Evolutionary conservation across 1,140 invertebrate genomes (phyloP), one percentile per base, ranked within the genome.

Genomic region (Hylyphantes graminicola): DNA sequence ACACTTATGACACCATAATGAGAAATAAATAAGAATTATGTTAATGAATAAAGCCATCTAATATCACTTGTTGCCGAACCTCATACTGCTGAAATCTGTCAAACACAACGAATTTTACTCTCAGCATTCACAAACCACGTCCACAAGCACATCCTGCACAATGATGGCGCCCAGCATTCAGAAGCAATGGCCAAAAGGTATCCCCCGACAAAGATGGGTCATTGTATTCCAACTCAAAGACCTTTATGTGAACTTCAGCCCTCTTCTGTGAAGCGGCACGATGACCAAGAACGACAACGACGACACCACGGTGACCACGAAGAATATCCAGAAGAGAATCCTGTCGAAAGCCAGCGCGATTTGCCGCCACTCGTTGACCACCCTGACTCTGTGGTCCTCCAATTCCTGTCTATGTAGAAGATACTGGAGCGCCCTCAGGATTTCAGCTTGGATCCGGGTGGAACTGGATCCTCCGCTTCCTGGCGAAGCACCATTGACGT

Each of bases 301-400:
- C 9, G 91, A 92, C 48, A 90, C 86, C 13, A 90, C 82, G 2
- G 92, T 92, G 19, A 90, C 89, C 17, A 91, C 85, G 17, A 92
- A 89, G 87, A 93, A 93, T 21, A 93, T 89, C 90, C 91, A 92
- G 88, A 93, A 93, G 17, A 93, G 89, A 55, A 92, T 89, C 57
- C 91, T 87, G 87, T 93, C 92, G 9, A 93, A 89, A 72, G 90
- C 89, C 85, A 91, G 89, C 12, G 92, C 92, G 21, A 93, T 88
- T 64, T 90, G 88, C 51, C 91, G 86, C 92, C 92, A 92, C 86
- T 92, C 92, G 59, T 92, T 89, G 35, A 91, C 89, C 6, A 91
- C 80, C 63, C 86, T 86, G 73, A 87, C 88, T 83, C 88, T 86
- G 9, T 88, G 70, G 70, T 90, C 89, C 77, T 90, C 88, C 7